Percentiles rank a stretch among this genome's conserved stretches.
phyloP scores from a whole-genome alignment of 1,140 invertebrate genomes.

The Meloidogyne hapla region DNA sequence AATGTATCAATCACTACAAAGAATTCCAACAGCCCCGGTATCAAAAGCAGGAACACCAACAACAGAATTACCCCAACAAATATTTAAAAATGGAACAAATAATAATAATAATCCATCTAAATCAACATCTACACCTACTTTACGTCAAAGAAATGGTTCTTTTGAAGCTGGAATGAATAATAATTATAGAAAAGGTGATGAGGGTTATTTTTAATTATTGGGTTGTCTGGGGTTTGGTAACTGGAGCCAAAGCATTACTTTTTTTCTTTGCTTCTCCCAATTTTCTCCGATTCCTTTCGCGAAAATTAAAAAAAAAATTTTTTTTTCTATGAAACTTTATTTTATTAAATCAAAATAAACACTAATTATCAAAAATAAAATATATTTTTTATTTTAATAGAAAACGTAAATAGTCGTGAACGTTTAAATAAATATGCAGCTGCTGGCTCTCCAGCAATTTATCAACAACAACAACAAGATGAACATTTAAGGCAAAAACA shows the following conservation, averaged over 20 bases:
- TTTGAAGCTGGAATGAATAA: not conserved
- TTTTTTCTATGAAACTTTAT: no score
- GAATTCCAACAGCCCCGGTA: not conserved
- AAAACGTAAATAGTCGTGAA: constrained; percentile 4
- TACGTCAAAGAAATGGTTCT: constrained; percentile 8
- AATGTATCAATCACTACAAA: not conserved
- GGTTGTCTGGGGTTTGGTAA: no score
- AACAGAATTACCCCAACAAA: constrained; percentile 5
- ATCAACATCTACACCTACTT: constrained; percentile 16
- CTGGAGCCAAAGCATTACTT: no score
- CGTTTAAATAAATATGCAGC: constrained; percentile 23
- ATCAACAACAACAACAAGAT: constrained; percentile 17
- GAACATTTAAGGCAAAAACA: constrained; percentile 1
- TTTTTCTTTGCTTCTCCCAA: no score
- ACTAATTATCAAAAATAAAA: no score
- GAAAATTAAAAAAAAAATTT: no score
- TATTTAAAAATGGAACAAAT: not conserved
- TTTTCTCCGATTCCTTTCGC: no score
- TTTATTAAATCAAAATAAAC: no score
- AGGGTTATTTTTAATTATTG: not conserved
- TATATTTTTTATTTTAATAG: not conserved
- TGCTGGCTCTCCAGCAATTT: constrained; percentile 9
- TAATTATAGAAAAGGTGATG: not conserved
- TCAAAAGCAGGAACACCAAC: constrained; percentile 6
- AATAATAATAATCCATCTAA: constrained; percentile 15